phyloP scores from a whole-genome alignment of 2,888 invertebrate species.

The Fragum whitleyi region DNA sequence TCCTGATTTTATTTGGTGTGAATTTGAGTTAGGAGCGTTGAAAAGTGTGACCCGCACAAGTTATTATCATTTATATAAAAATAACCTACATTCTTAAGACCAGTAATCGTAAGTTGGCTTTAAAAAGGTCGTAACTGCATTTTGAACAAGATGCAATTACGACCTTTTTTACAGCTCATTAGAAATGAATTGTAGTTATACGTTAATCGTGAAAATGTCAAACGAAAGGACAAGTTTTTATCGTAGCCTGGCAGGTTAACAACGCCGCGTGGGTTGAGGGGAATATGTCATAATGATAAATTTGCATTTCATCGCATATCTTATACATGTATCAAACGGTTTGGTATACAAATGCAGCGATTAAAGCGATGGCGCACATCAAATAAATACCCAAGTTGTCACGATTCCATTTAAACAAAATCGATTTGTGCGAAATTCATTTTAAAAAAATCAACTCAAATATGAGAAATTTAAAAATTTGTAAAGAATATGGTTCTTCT shows the following conservation, averaged over 20 bases:
- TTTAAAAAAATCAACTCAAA: no score
- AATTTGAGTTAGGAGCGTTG: not conserved
- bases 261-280: not conserved
- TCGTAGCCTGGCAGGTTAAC: not conserved
- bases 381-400: no score
- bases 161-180: not conserved
- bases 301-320: not conserved
- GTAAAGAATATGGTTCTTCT: no score
- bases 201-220: not conserved
- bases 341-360: no score
- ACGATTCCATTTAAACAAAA: no score
- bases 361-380: no score
- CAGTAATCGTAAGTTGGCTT: no score
- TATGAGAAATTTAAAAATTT: no score
- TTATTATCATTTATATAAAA: no score
- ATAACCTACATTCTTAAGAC: no score
- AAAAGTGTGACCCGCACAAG: not conserved
- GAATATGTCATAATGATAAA: not conserved
- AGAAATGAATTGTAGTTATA: not conserved
- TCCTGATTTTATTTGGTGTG: not conserved
- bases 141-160: not conserved
- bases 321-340: not conserved
- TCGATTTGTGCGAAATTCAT: no score
- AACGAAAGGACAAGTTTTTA: not conserved
- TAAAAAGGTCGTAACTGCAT: no score